phyloP scores from a whole-genome alignment of 1,140 invertebrate species.

The Calycopis cecrops region DNA sequence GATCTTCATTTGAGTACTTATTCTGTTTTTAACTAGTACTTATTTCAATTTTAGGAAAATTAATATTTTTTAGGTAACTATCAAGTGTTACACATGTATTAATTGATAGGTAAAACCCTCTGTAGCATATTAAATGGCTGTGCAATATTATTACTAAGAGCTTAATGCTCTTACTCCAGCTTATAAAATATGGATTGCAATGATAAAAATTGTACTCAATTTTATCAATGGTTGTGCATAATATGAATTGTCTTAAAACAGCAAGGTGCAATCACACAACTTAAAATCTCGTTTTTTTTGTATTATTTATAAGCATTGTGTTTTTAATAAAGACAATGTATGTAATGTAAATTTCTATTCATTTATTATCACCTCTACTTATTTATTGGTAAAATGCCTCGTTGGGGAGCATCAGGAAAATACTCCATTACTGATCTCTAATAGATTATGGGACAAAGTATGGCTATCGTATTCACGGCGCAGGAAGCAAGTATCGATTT shows the following conservation, averaged over 20 bases:
- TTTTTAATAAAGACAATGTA: slow-evolving; percentile 57
- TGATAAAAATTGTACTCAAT: slow-evolving; percentile 23
- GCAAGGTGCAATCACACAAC: slow-evolving; percentile 30
- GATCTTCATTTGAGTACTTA: slow-evolving; percentile 5
- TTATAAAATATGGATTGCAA: slow-evolving; percentile 24
- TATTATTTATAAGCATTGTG: slow-evolving; percentile 31
- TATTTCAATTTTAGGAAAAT: slow-evolving; percentile 9
- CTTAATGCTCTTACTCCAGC: slow-evolving; percentile 33
- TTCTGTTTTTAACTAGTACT: slow-evolving; percentile 6
- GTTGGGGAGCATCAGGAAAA: too few relatives aligned
- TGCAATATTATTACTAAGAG: slow-evolving; percentile 44
- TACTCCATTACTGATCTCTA: too few relatives aligned
- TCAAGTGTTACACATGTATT: slow-evolving; percentile 23
- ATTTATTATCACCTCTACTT: slow-evolving; percentile 21
- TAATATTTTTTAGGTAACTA: slow-evolving; percentile 25
- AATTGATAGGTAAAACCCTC: slow-evolving; percentile 35
- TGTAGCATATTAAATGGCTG: slow-evolving; percentile 53
- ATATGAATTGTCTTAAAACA: slow-evolving; percentile 11
- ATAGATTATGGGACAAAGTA: too few relatives aligned
- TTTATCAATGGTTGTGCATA: slow-evolving; percentile 13
- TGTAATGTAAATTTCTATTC: slow-evolving; percentile 22
- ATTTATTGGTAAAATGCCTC: neutral
- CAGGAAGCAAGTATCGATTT: too few relatives aligned
- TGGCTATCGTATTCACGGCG: too few relatives aligned
- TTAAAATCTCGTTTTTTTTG: slow-evolving; percentile 34